phyloP scores from a whole-genome alignment of 2,113 vertebrate species.

The Murina feae region DNA sequence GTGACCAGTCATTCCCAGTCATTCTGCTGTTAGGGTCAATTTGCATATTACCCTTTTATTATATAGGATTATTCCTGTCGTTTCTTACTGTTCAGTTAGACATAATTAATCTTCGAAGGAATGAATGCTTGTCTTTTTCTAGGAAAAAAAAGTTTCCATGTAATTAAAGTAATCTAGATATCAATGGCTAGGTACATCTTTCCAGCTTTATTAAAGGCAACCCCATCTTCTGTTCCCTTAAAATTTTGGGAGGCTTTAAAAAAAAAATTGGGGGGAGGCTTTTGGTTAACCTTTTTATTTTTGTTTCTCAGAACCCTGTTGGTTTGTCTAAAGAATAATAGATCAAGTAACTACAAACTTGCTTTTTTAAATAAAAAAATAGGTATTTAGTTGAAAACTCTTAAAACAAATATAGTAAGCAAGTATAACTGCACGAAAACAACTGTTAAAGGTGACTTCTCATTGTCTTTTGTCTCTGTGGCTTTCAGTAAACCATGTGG shows the following conservation, averaged over 20 bases:
- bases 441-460: neutral
- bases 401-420: neutral
- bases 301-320: neutral
- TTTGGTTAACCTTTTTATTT: neutral
- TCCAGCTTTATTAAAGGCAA: neutral
- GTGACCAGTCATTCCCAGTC: too few species aligned
- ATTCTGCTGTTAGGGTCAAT: too few species aligned
- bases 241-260: neutral
- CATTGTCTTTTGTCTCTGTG: neutral
- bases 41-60: too few species aligned
- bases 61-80: too few species aligned
- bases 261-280: neutral
- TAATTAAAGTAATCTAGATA: constrained; percentile 2
- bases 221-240: neutral
- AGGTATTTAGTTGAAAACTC: neutral
- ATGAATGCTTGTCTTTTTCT: too few species aligned
- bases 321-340: neutral
- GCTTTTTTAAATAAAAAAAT: neutral
- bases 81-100: too few species aligned
- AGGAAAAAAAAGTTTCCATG: neutral
- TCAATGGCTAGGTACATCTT: neutral
- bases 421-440: neutral
- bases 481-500: constrained; percentile 1
- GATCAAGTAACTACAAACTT: neutral
- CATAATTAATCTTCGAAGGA: too few species aligned